Base-by-base conservation (phyloP, 2,888 invertebrate species). In the Apocheima hispidaria region DNA sequence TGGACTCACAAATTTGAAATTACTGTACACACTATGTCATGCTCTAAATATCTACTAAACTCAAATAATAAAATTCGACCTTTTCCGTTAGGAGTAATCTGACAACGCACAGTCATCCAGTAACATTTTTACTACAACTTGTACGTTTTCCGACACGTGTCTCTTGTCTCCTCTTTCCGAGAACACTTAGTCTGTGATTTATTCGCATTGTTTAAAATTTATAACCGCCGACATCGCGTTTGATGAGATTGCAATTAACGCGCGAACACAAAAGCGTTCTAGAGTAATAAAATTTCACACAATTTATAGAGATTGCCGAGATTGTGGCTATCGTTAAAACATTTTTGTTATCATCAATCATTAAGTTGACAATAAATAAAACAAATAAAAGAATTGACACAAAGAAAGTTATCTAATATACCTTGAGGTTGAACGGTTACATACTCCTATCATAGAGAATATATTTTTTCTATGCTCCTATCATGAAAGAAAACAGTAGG, bases 131-230 rank as follows among this genome's bases (percentile, higher is more conserved):
- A 33, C 12, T 30, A 20, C 9, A 20, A 28, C 9, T 35, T 20
- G 28, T 26, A 43, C 54, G 35, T 44, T 54, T 60, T 50, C 50
- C 28, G 41, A 48, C 61, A 56, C 52, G 46, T 61, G 55, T 52
- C 38, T 38, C 16, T 21, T 52, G 35, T 60, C 40, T 48, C 12
- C 48, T 38, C 33, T 41, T 63, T 63, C 62, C 58, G 9, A 58
- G 58, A 63, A 63, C 38, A 50, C 52, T 58, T 54, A 38, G 30
- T 44, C 23, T 38, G 55, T 60, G 60, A 56, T 61, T 61, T 55
- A 61, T 52, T 28, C 16, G 52, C 56, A 35, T 61, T 56, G 61
- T 56, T 26, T 56, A 44, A 41, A 41, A 61, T 61, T 61, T 56
- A 51, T 23, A 54, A 30, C 50, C 54, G 23, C 20, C 41, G 23